Evolutionary conservation across 2,888 invertebrate species (phyloP).

Genomic region (Pyrgus malvae): DNA sequence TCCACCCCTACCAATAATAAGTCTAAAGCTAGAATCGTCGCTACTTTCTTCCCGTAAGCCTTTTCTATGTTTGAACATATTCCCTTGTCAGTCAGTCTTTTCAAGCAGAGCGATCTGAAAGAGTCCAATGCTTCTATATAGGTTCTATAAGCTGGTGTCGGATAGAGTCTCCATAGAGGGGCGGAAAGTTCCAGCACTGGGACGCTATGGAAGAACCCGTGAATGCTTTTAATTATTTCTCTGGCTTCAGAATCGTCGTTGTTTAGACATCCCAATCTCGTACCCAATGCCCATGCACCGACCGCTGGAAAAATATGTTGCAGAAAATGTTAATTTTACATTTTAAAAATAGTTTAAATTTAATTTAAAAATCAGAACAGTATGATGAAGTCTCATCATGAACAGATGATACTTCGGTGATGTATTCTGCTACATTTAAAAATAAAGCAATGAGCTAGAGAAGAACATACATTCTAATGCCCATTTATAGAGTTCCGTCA

Average conservation of each 20-base stretch:
- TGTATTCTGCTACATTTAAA: no score
- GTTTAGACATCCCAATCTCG: slow-evolving; percentile 88
- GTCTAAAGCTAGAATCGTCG: slow-evolving; percentile 88
- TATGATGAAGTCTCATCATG: no score
- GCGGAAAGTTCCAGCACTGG: slow-evolving; percentile 88
- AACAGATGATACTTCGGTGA: no score
- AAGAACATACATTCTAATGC: slow-evolving; percentile 89
- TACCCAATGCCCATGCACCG: slow-evolving; percentile 90
- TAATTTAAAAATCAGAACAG: no score
- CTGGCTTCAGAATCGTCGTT: slow-evolving; percentile 87
- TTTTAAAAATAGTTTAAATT: no score
- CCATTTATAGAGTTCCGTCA: slow-evolving; percentile 90
- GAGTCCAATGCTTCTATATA: slow-evolving; percentile 87
- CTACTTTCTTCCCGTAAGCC: slow-evolving; percentile 66
- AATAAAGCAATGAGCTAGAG: no score
- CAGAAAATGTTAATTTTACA: no score
- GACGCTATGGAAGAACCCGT: slow-evolving; percentile 88
- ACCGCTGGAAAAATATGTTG: slow-evolving; percentile 82
- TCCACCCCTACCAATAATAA: slow-evolving; percentile 91
- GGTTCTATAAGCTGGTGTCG: slow-evolving; percentile 86
- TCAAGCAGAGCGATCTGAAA: slow-evolving; percentile 83
- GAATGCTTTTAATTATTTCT: slow-evolving; percentile 89
- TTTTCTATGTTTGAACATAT: slow-evolving; percentile 69
- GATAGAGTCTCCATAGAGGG: slow-evolving; percentile 88
- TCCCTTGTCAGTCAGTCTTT: slow-evolving; percentile 68